Conservation (phyloP, 2,888 invertebrate species). For the Cheilosia urbana region DNA sequence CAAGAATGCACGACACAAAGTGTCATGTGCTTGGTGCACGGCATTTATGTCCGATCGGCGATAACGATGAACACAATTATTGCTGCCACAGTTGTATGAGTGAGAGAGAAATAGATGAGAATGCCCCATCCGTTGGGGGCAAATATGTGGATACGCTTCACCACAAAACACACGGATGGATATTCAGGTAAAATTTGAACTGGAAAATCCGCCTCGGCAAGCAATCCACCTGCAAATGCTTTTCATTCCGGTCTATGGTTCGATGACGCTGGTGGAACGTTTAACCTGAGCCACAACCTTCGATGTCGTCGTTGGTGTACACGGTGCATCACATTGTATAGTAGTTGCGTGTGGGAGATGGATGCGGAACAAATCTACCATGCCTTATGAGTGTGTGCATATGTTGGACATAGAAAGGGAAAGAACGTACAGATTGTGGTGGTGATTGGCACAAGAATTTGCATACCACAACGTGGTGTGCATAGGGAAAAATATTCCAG, state of each 20-base stretch:
- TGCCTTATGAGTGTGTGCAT: conserved; percentile 23
- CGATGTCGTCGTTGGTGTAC: conserved; percentile 24
- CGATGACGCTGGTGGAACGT: conserved; percentile 56
- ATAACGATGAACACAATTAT: conserved; percentile 65
- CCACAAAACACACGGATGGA: conserved; percentile 29
- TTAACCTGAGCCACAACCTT: conserved; percentile 55
- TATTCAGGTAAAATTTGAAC: conserved; percentile 68
- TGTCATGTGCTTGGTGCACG: conserved; percentile 44
- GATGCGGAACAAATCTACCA: conserved; percentile 64
- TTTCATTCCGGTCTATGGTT: conserved; percentile 70
- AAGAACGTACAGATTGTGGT: conserved; percentile 6
- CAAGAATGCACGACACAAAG: conserved; percentile 53
- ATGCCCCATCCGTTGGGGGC: neutral
- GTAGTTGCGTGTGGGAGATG: conserved; percentile 64
- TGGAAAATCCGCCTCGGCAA: conserved; percentile 70
- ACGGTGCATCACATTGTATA: conserved; percentile 45
- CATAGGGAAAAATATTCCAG: conserved; percentile 31
- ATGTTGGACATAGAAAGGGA: neutral
- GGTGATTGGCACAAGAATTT: conserved; percentile 63
- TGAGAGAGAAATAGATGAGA: conserved; percentile 2
- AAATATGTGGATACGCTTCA: neutral
- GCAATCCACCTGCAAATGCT: conserved; percentile 50
- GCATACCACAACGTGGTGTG: conserved; percentile 41
- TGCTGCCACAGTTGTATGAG: conserved; percentile 16
- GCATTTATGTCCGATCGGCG: conserved; percentile 62